Base-by-base conservation (phyloP, 2,888 invertebrate species). In the Falcaria lacertinaria region DNA sequence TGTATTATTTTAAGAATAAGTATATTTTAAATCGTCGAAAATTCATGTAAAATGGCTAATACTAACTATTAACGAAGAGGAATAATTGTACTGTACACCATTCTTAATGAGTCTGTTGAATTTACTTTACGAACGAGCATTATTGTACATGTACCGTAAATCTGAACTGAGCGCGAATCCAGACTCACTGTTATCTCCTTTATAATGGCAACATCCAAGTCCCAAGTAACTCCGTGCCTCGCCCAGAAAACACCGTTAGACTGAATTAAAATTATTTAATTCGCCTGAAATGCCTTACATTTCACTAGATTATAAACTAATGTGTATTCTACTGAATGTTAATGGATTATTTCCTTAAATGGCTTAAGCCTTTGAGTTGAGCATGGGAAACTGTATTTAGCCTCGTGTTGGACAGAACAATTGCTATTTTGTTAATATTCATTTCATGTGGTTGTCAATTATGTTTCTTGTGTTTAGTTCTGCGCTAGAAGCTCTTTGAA, bases 331-430 rank as follows among this genome's bases (percentile, higher is more conserved):
- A 69, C 67, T 69, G 75, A 81, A 80, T 76, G 75, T 71, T 79
- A 84, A 82, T 84, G 74, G 80, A 75, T 80, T 74, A 73, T 76
- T 76, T 70, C 82, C 81, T 72, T 76, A 74, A 69, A 55, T 52
- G 72, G 77, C 50, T 61, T 55, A 28, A 28, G 11, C 54, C 59
- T 50, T 62, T 60, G 47, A 56, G 59, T 57, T 48, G 61, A 52
- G 59, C 67, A 67, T 69, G 70, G 69, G 71, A 74, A 69, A 67
- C 68, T 52, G 65, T 65, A 60, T 50, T 60, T 57, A 57, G 58
- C 66, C 60, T 60, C 59, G 47, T 52, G 58, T 68, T 64, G 71
- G 74, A 69, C 73, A 73, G 69, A 63, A 75, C 74, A 71, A 77
- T 78, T 71, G 72, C 60, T 52, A 64, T 28, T 66, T 70, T 61